Percentiles rank a stretch among this genome's conserved stretches.
Evolutionary conservation across 2,113 vertebrate genomes (phyloP).

Genomic region (Chloropsis cyanopogon): DNA sequence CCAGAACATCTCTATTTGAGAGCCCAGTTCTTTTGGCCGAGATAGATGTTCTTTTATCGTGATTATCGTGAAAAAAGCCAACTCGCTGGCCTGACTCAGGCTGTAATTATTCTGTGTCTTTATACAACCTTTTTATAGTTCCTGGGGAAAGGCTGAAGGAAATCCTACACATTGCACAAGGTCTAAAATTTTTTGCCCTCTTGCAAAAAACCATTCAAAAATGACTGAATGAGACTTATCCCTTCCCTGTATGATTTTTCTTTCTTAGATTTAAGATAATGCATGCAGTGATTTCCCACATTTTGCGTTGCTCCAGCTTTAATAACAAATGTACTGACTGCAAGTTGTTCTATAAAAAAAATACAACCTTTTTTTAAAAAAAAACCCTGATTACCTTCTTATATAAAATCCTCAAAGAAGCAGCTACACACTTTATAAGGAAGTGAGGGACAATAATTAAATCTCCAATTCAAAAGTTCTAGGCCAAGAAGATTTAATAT

Average conservation of each 20-base stretch:
- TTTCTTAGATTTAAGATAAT: not conserved
- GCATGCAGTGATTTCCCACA: not conserved
- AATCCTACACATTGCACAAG: not conserved
- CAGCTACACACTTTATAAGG: not conserved
- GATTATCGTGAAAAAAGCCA: conserved; percentile 23
- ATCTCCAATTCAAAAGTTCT: not conserved
- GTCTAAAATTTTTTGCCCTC: not conserved
- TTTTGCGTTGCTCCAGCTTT: not conserved
- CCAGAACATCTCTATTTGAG: conserved; percentile 37
- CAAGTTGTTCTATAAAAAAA: not conserved
- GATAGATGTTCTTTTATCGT: conserved; percentile 6
- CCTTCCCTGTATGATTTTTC: not conserved
- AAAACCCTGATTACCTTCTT: not conserved
- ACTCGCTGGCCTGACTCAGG: not conserved
- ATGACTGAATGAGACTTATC: not conserved
- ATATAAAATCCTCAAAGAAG: not conserved
- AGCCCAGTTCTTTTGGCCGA: conserved; percentile 4
- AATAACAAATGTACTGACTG: not conserved
- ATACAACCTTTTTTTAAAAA: not conserved
- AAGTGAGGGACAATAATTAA: not conserved
- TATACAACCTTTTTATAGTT: conserved; percentile 16
- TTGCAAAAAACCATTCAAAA: not conserved
- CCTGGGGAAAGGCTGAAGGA: conserved; percentile 9
- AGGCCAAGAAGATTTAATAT: not conserved
- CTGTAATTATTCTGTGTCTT: conserved; percentile 15